Conservation (phyloP, 2,888 invertebrate species). For the Emesis castigata region DNA sequence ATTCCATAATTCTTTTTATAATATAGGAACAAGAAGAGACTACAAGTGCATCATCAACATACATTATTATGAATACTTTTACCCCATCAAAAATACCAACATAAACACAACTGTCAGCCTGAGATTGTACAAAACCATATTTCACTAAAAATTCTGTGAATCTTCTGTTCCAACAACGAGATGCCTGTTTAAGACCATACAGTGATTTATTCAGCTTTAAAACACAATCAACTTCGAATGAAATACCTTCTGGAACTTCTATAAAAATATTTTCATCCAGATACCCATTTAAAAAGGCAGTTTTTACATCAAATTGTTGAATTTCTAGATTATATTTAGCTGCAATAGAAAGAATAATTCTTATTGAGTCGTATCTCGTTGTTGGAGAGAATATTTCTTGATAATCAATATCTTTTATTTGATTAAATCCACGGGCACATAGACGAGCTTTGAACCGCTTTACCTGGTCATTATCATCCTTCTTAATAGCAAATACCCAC, state of each 20-base stretch:
- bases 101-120: slow-evolving; percentile 66
- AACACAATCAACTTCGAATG: not conserved
- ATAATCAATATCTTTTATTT: slow-evolving; percentile 55
- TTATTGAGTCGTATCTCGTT: slow-evolving; percentile 54
- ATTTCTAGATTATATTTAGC: slow-evolving; percentile 46
- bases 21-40: slow-evolving; percentile 41
- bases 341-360: slow-evolving; percentile 50
- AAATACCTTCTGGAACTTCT: slow-evolving; percentile 57
- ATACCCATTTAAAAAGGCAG: slow-evolving; percentile 64
- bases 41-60: slow-evolving; percentile 69
- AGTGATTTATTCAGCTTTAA: slow-evolving; percentile 64
- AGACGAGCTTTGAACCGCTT: slow-evolving; percentile 47
- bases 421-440: slow-evolving; percentile 59
- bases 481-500: slow-evolving; percentile 66
- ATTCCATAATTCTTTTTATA: slow-evolving; percentile 40
- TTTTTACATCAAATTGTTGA: slow-evolving; percentile 64
- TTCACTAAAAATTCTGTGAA: slow-evolving; percentile 54
- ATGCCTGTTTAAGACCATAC: slow-evolving; percentile 68
- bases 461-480: slow-evolving; percentile 36
- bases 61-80: slow-evolving; percentile 66
- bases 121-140: slow-evolving; percentile 63
- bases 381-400: slow-evolving; percentile 59
- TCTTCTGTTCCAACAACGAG: slow-evolving; percentile 65
- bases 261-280: slow-evolving; percentile 62
- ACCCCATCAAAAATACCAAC: slow-evolving; percentile 49